These are phyloP conservation scores for Hipposideros larvatus DNA, from an alignment of 2,797 vertebrate genomes.

Conservation along the genomic window DNA sequence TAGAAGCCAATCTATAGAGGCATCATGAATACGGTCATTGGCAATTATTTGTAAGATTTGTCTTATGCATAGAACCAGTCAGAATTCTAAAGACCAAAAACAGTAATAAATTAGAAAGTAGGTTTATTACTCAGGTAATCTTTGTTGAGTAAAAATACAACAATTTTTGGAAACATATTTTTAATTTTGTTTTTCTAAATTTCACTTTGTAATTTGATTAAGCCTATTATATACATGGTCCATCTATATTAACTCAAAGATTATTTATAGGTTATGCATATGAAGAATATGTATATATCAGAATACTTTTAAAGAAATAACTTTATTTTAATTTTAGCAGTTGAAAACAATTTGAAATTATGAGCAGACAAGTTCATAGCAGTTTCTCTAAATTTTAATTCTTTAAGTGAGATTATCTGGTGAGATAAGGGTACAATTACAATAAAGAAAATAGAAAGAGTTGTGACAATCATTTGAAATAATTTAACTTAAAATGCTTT, in stretches of 20 bases:
- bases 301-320: neutral
- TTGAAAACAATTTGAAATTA: neutral
- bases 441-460: neutral
- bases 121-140: neutral
- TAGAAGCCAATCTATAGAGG: neutral
- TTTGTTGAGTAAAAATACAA: neutral
- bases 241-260: neutral
- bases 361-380: neutral
- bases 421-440: neutral
- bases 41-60: neutral
- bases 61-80: neutral
- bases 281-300: neutral
- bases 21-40: neutral
- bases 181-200: neutral
- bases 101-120: neutral
- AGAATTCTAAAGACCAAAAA: neutral
- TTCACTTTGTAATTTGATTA: neutral
- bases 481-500: neutral
- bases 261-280: neutral
- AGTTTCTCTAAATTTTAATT: neutral
- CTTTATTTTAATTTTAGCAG: conserved; percentile 16
- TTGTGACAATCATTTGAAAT: neutral
- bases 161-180: neutral
- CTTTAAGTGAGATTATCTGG: neutral
- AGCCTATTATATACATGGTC: neutral